Percentiles rank a stretch among this genome's conserved stretches.
phyloP scores from a whole-genome alignment of 1,140 invertebrate genomes.

The Drosophila aff. region DNA sequence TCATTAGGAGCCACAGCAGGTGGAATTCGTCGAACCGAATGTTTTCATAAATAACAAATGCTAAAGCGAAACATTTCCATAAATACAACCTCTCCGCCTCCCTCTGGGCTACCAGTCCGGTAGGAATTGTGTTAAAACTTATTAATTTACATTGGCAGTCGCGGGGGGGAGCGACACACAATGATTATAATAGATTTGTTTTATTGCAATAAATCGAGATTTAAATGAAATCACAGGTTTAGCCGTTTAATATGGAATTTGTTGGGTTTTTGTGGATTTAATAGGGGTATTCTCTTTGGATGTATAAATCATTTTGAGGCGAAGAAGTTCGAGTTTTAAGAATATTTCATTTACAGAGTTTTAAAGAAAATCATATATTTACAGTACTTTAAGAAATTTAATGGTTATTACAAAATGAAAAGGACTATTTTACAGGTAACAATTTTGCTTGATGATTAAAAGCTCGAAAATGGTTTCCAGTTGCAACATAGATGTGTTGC shows the following conservation, averaged over 20 bases:
- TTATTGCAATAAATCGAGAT: conserved; percentile 67
- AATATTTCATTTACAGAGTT: no score
- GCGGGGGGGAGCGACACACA: conserved; percentile 34
- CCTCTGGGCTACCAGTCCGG: conserved; percentile 28
- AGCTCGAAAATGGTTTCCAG: no score
- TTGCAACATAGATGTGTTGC: no score
- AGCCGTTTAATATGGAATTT: conserved; percentile 57
- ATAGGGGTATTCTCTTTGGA: conserved; percentile 9
- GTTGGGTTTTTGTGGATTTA: not conserved
- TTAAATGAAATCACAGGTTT: conserved; percentile 65
- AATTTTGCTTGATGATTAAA: no score
- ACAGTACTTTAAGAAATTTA: no score
- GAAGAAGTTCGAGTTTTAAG: not conserved
- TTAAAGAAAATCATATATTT: no score
- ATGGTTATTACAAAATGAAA: no score
- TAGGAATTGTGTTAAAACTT: conserved; percentile 70
- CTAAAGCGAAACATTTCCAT: conserved; percentile 66
- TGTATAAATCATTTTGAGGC: not conserved
- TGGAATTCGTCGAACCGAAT: conserved; percentile 64
- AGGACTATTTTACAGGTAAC: no score
- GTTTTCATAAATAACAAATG: conserved; percentile 66
- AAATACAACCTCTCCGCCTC: not conserved
- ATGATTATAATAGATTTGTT: conserved; percentile 72
- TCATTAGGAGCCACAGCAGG: conserved; percentile 80
- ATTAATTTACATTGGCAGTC: conserved; percentile 60